Conservation (phyloP, 2,888 invertebrate genomes). For the Ryuthela nishihirai region DNA sequence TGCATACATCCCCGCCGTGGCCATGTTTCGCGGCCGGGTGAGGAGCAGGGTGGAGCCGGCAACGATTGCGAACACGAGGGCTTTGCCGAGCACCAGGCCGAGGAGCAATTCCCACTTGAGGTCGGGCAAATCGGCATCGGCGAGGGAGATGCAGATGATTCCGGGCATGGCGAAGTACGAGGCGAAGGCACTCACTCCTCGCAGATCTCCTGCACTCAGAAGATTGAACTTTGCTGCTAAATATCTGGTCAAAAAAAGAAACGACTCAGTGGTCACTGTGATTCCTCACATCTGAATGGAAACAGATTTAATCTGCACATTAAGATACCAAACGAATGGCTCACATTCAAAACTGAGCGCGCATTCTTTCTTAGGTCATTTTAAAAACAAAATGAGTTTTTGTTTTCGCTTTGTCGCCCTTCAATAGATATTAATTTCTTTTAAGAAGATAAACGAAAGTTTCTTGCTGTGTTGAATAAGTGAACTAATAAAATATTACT, state of each 20-base stretch:
- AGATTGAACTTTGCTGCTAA: conserved; percentile 9
- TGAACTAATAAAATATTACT: too few species aligned
- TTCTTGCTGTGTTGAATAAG: too few species aligned
- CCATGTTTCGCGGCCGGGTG: conserved; percentile 6
- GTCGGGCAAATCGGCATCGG: conserved; percentile 10
- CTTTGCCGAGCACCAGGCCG: conserved; percentile 13
- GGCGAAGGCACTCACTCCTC: conserved; percentile 13
- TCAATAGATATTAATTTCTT: too few species aligned
- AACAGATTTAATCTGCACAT: too few species aligned
- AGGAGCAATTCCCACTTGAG: conserved; percentile 19
- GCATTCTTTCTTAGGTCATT: too few species aligned
- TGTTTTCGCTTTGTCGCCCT: too few species aligned
- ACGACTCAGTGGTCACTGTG: too few species aligned
- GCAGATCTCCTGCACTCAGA: conserved; percentile 6
- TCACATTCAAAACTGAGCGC: too few species aligned
- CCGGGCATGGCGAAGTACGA: conserved; percentile 22
- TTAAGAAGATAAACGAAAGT: too few species aligned
- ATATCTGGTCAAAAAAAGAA: conserved; percentile 8
- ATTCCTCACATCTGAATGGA: too few species aligned
- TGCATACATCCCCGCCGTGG: conserved; percentile 13
- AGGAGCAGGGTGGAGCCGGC: not conserved
- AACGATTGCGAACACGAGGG: conserved; percentile 13
- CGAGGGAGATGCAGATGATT: conserved; percentile 17
- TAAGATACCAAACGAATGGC: too few species aligned
- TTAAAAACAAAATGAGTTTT: too few species aligned